These are phyloP conservation scores for Stercorarius parasiticus DNA, from an alignment of 2,113 vertebrate genomes.

Conservation along the genomic window DNA sequence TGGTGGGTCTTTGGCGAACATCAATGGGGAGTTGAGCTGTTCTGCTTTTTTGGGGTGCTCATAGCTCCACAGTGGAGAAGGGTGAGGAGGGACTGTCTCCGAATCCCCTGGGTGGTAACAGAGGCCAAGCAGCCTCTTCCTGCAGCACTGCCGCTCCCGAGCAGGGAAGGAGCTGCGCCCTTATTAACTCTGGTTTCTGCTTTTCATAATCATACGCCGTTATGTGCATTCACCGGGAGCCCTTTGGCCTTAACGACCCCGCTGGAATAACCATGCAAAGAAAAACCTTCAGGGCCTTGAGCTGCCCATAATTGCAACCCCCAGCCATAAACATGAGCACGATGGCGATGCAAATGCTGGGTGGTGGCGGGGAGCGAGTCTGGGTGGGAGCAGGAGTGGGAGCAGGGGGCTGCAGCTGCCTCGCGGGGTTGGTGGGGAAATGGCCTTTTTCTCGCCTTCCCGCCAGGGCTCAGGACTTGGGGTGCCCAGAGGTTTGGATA, in stretches of 20 bases:
- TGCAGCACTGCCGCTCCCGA: accelerated
- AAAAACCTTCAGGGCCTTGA: background rate
- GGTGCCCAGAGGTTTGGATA: background rate
- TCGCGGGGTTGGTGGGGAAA: accelerated
- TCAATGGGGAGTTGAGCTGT: background rate
- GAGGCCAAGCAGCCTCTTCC: background rate
- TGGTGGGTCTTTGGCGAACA: background rate
- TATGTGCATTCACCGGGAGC: background rate
- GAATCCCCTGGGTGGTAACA: no score
- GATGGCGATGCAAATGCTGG: background rate
- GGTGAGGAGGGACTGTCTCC: background rate
- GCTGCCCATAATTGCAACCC: background rate
- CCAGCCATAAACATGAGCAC: background rate
- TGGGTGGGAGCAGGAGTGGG: background rate
- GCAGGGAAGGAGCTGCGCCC: background rate
- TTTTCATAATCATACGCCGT: background rate
- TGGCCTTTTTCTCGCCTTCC: background rate
- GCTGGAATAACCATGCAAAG: background rate
- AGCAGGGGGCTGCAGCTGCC: background rate
- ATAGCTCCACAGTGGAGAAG: background rate
- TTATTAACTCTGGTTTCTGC: background rate
- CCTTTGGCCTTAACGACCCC: background rate
- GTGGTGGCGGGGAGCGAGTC: accelerated
- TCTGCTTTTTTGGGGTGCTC: background rate
- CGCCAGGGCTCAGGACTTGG: background rate